Evolutionary conservation across 2,113 vertebrate genomes (phyloP).

Genomic region (Eulemur rufifrons): DNA sequence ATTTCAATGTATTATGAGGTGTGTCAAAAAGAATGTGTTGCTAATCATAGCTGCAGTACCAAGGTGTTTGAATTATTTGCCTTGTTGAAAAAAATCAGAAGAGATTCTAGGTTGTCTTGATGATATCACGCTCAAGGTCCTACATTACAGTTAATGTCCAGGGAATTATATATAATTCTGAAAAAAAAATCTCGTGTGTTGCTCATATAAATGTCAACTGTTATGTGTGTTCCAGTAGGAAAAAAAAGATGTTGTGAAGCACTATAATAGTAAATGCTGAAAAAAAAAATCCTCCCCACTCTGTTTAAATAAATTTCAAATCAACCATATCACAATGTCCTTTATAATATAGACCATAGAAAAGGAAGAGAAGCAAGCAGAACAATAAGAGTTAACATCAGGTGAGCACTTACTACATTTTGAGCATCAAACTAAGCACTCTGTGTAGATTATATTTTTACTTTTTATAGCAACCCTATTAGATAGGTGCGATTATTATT

Average conservation of each 20-base stretch:
- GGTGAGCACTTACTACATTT: neutral
- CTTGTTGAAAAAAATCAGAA: neutral
- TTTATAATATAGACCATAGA: neutral
- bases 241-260: neutral
- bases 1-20: neutral
- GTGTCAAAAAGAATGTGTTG: constrained; percentile 14
- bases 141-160: neutral
- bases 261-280: neutral
- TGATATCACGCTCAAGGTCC: neutral
- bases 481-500: neutral
- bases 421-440: neutral
- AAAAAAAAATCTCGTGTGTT: neutral
- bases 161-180: neutral
- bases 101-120: constrained; percentile 11
- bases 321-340: neutral
- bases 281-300: neutral
- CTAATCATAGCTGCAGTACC: neutral
- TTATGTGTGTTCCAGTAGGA: neutral
- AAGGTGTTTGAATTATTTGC: neutral
- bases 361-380: neutral
- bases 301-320: constrained; percentile 12
- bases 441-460: neutral
- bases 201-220: constrained; percentile 10
- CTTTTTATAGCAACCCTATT: neutral
- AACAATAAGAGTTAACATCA: neutral